These are phyloP conservation scores for Drosophila melanosoma DNA, from an alignment of 2,888 invertebrate genomes.

Conservation along the genomic window DNA sequence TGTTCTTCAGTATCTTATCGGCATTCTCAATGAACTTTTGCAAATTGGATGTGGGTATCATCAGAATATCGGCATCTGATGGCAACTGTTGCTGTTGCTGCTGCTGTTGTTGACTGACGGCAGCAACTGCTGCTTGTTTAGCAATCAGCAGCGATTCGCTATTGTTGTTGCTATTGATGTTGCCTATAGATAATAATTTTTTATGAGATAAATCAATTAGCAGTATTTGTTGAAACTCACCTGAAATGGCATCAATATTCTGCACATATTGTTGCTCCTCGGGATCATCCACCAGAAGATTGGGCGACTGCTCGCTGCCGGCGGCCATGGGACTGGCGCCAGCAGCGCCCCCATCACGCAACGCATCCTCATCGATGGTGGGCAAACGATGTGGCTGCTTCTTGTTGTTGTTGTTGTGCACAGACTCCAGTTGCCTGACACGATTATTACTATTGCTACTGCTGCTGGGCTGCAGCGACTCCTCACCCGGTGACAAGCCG, in stretches of 20 bases:
- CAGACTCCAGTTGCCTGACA: conserved; percentile 21
- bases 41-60: conserved; percentile 83
- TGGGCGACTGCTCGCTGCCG: conserved; percentile 57
- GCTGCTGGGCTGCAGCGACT: conserved; percentile 5
- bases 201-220: conserved; percentile 24
- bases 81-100: conserved; percentile 47
- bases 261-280: conserved; percentile 79
- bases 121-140: conserved; percentile 44
- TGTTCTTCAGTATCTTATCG: conserved; percentile 83
- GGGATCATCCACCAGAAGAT: conserved; percentile 58
- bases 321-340: conserved; percentile 63
- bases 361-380: conserved; percentile 81
- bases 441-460: conserved; percentile 5
- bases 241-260: conserved; percentile 73
- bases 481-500: conserved; percentile 18
- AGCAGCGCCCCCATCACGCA: conserved; percentile 73
- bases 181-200: conserved; percentile 57
- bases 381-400: conserved; percentile 71
- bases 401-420: conserved; percentile 26
- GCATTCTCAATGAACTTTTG: conserved; percentile 83
- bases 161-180: conserved; percentile 75
- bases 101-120: conserved; percentile 45
- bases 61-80: conserved; percentile 79
- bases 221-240: conserved; percentile 54
- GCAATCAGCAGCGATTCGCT: conserved; percentile 43